Base-by-base conservation (phyloP, 2,888 invertebrate species). In the Macrosiphum euphorbiae region DNA sequence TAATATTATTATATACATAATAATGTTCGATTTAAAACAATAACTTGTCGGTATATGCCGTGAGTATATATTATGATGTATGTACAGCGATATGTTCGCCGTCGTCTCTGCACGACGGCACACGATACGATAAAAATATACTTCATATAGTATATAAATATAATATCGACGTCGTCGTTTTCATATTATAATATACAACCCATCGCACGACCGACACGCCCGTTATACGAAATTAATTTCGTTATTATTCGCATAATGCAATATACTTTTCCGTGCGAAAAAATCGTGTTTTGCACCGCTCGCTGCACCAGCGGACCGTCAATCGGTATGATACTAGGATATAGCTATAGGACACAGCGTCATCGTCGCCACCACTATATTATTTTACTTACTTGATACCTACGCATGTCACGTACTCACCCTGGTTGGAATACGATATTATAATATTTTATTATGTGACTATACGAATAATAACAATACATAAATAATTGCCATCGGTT, bases 161-260 rank as follows among this genome's bases (percentile, higher is more conserved):
- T 52, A n/a, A 35, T 58, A 88, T 58, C 41, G 41, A 58, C 41
- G 28, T 55, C 55, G 55, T 88, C 55, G 55, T 50, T 10, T 20
- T 52, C 20, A 50, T 86, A 28, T 44, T 28, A 44, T 28, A 85
- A 85, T 85, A 85, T 44, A 86, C 47, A 47, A 44, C 86, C 26
- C 58, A 67, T n/a, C 50, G n/a, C 47, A 91, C 85, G 91, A 85
- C n/a, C 24, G 85, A 44, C 52, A 84, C 91, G 85, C 91, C 85
- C 85, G 58, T n/a, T 91, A 7, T 91, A 35, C 20, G 58, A 85
- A 58, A 91, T 91, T 91, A 58, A 84, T 84, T 91, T 91, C 41
- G 55, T 78, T 78, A 35, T 44, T 61, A 89, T 61, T 89, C 89
- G 44, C 89, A 47, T 44, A 26, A 20, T 35, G 44, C 26, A 78